A percentile compares a stretch with the other conserved stretches of the same genome.
Evolutionary conservation across 1,140 invertebrate genomes (phyloP).

Genomic region (Schlechtendalia chinensis): DNA sequence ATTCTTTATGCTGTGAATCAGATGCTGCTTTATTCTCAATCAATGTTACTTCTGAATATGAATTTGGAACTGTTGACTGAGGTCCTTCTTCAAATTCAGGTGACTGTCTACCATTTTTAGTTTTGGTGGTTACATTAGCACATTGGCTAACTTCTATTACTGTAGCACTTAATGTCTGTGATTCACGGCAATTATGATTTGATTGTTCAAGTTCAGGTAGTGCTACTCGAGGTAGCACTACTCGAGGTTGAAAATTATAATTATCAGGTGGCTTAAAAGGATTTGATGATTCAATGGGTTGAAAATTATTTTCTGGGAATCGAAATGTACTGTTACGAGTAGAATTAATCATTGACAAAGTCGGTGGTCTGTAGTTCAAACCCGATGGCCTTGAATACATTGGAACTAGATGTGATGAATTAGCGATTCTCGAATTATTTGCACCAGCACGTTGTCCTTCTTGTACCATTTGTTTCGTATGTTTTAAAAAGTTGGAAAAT

Average conservation of each 20-base stretch:
- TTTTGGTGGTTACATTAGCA: not conserved
- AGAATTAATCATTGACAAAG: conserved; percentile 3
- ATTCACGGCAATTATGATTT: not conserved
- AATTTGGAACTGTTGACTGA: not conserved
- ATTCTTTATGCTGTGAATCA: not conserved
- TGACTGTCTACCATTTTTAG: not conserved
- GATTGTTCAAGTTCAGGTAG: not conserved
- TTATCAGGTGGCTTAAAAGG: conserved; percentile 30
- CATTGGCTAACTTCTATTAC: not conserved
- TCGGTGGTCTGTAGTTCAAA: conserved; percentile 11
- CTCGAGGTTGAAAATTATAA: not conserved
- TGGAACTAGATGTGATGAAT: conserved; percentile 9
- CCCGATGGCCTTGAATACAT: conserved; percentile 23
- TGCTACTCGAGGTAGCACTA: not conserved
- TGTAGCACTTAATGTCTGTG: not conserved
- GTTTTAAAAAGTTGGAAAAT: conserved; percentile 20
- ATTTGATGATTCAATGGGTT: conserved; percentile 2
- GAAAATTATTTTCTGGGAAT: conserved; percentile 11
- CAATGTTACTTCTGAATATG: conserved; percentile 38
- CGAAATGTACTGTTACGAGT: not conserved
- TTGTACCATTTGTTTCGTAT: not conserved
- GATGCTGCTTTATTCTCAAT: not conserved
- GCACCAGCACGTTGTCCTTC: conserved; percentile 23
- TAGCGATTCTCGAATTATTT: not conserved
- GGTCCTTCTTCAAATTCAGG: not conserved